A percentile compares a stretch with the other conserved stretches of the same genome.
phyloP scores from a whole-genome alignment of 1,140 invertebrate genomes.

The Drosophila fuyamai region DNA sequence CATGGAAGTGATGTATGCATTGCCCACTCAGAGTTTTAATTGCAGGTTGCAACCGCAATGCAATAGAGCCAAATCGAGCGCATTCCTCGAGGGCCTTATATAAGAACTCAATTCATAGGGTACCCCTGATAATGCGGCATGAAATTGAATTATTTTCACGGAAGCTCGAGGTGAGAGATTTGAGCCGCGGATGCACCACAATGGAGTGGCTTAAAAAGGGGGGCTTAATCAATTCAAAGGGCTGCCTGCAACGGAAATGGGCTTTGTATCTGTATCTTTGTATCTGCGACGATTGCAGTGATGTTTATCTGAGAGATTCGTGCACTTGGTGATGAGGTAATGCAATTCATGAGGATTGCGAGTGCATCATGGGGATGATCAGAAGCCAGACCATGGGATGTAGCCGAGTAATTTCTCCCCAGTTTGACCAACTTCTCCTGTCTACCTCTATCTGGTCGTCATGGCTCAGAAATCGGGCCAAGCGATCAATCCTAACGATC shows the following conservation, averaged over 20 bases:
- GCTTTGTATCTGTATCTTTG: slow-evolving; percentile 40
- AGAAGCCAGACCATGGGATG: neutral
- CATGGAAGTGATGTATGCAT: slow-evolving; percentile 22
- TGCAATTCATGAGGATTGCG: slow-evolving; percentile 37
- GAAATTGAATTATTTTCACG: slow-evolving; percentile 71
- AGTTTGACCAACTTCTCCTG: slow-evolving; percentile 32
- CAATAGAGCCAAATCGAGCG: slow-evolving; percentile 16
- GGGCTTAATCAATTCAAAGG: slow-evolving; percentile 61
- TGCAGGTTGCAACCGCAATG: slow-evolving; percentile 10
- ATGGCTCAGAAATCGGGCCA: slow-evolving; percentile 41
- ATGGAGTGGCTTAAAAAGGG: slow-evolving; percentile 28
- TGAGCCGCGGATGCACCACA: slow-evolving; percentile 34
- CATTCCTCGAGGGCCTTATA: slow-evolving; percentile 43
- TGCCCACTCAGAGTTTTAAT: slow-evolving; percentile 19
- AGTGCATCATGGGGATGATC: slow-evolving; percentile 29
- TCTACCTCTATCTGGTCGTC: slow-evolving; percentile 26
- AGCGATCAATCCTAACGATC: slow-evolving; percentile 37
- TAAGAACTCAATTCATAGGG: slow-evolving; percentile 45
- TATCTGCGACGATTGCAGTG: slow-evolving; percentile 21
- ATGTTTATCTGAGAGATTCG: slow-evolving; percentile 57
- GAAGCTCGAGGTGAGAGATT: slow-evolving; percentile 54
- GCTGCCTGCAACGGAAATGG: slow-evolving; percentile 62
- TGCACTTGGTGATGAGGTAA: slow-evolving; percentile 33
- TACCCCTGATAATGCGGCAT: slow-evolving; percentile 51
- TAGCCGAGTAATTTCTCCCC: neutral